Evolutionary conservation across 2,888 invertebrate species (phyloP).

Genomic region (Sicus ferrugineus): DNA sequence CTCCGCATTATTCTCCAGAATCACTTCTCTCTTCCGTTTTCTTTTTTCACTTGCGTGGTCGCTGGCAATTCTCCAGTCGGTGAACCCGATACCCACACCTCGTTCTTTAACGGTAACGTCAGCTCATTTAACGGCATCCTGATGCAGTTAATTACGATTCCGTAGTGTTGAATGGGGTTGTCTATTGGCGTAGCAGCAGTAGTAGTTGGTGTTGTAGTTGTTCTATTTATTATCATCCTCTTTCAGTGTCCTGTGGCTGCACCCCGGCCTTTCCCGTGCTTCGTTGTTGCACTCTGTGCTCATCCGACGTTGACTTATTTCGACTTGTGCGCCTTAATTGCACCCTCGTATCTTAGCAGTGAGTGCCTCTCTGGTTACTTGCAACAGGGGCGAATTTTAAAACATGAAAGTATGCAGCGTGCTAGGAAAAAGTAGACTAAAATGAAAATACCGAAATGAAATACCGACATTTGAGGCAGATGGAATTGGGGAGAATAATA

Average conservation of each 20-base stretch:
- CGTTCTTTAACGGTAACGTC: not conserved
- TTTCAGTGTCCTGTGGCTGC: not conserved
- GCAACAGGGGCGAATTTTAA: not conserved
- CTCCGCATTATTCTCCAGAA: not conserved
- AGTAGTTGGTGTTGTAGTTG: not conserved
- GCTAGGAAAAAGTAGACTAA: no score
- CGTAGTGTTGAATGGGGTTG: not conserved
- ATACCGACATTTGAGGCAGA: no score
- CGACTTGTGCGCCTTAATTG: not conserved
- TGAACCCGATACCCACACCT: not conserved
- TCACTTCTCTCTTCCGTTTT: not conserved
- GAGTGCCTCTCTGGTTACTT: not conserved
- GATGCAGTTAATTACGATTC: conserved; percentile 3
- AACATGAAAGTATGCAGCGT: no score
- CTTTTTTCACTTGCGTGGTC: no score
- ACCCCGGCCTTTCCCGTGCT: no score
- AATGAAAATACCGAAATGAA: no score
- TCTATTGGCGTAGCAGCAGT: not conserved
- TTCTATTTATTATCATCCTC: not conserved
- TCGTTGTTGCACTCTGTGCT: no score
- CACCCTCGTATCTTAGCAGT: not conserved
- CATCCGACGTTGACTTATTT: not conserved
- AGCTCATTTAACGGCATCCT: not conserved
- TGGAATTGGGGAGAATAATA: no score
- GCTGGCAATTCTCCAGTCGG: not conserved